phyloP scores from a whole-genome alignment of 2,113 vertebrate species.

The Castor canadensis region DNA sequence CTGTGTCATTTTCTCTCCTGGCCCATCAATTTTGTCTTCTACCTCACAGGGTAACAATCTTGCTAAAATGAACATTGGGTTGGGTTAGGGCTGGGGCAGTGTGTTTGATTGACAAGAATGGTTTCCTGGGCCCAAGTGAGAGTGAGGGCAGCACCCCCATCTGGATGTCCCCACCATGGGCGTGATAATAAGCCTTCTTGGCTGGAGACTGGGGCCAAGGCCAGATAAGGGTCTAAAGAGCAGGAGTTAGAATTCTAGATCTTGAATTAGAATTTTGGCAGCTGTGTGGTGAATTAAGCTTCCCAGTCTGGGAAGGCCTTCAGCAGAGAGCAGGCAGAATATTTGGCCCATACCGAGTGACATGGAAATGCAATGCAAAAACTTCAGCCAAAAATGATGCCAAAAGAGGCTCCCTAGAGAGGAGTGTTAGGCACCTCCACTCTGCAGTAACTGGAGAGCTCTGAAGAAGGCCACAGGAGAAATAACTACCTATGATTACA shows the following conservation, averaged over 20 bases:
- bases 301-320: constrained; percentile 58
- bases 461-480: neutral
- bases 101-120: constrained; percentile 44
- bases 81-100: neutral
- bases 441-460: neutral
- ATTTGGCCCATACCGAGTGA: constrained; percentile 1
- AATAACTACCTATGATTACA: neutral
- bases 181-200: constrained; percentile 35
- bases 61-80: neutral
- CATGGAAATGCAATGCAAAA: constrained; percentile 37
- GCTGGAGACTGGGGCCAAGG: constrained; percentile 17
- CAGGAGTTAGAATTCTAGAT: constrained; percentile 60
- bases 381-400: neutral
- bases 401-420: neutral
- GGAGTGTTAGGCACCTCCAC: neutral
- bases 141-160: neutral
- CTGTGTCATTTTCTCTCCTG: neutral
- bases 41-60: constrained; percentile 7
- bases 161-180: too few species aligned
- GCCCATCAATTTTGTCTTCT: constrained; percentile 2
- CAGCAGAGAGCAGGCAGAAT: constrained; percentile 15
- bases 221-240: constrained; percentile 64
- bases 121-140: constrained; percentile 29
- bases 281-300: constrained; percentile 29
- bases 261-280: constrained; percentile 69